These are phyloP conservation scores for Pantelozetes paolii DNA, from an alignment of 2,888 invertebrate genomes.

Conservation along the genomic window DNA sequence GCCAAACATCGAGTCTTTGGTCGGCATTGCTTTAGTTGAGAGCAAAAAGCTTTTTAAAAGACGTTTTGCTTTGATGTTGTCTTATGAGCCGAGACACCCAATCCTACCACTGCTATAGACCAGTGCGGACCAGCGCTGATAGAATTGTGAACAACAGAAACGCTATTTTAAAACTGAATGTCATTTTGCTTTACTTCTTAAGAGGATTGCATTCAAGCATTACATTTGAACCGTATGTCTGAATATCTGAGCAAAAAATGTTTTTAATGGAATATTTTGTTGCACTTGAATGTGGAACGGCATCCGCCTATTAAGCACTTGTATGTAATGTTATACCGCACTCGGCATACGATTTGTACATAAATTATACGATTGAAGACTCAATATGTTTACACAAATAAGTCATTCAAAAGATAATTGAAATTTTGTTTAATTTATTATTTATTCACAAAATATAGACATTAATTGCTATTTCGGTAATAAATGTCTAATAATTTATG, in stretches of 20 bases:
- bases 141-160: background rate
- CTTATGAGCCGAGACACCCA: conserved; percentile 25
- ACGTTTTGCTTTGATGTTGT: conserved; percentile 12
- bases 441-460: no score
- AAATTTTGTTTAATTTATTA: background rate
- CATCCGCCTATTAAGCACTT: conserved; percentile 11
- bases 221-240: background rate
- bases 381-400: conserved; percentile 13
- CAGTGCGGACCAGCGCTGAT: background rate
- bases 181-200: conserved; percentile 21
- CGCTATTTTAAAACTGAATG: conserved; percentile 28
- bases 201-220: background rate
- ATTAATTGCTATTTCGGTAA: no score
- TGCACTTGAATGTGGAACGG: background rate
- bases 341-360: conserved; percentile 20
- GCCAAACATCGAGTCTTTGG: conserved; percentile 11
- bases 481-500: no score
- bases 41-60: conserved; percentile 28
- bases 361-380: background rate
- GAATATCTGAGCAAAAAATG: background rate
- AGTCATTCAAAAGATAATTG: background rate
- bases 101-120: background rate
- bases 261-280: conserved; percentile 27
- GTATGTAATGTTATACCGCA: conserved; percentile 16
- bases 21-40: background rate